Conservation (phyloP, 64 coral and sea anemone species). For the Stylophora pistillata region DNA sequence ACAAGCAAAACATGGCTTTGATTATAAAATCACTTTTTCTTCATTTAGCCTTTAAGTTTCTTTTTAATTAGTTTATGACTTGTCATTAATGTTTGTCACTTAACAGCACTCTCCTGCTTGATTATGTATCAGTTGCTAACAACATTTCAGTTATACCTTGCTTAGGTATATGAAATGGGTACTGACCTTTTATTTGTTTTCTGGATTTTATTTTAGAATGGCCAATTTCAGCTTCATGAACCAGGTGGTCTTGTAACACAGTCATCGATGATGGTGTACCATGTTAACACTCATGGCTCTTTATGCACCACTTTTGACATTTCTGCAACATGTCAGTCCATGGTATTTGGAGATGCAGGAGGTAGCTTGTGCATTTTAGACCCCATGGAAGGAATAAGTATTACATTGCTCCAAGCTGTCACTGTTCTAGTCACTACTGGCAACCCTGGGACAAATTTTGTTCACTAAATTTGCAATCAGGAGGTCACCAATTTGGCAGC, state of each 20-base stretch:
- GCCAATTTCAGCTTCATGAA: slow-evolving; percentile 84
- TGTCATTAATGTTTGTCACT: background rate
- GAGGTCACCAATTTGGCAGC: no score
- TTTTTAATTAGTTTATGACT: no score
- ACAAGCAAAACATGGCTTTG: no score
- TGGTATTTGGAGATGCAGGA: slow-evolving; percentile 93
- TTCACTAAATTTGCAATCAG: no score
- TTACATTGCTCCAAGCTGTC: no score
- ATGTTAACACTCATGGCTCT: slow-evolving; percentile 85
- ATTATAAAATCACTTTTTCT: no score
- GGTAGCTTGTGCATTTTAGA: slow-evolving; percentile 34
- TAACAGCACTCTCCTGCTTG: no score
- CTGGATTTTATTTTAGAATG: slow-evolving; percentile 50
- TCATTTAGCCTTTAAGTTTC: no score
- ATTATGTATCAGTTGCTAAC: background rate
- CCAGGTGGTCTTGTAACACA: slow-evolving; percentile 75
- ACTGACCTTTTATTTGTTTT: background rate
- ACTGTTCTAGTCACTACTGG: no score
- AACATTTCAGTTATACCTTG: background rate
- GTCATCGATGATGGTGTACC: slow-evolving; percentile 97
- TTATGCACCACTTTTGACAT: slow-evolving; percentile 84
- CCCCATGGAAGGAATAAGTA: no score
- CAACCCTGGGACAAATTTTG: no score
- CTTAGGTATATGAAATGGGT: background rate
- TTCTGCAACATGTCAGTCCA: slow-evolving; percentile 82